A percentile compares a stretch with the other conserved stretches of the same genome.
Conservation (phyloP, 2,113 vertebrate species). For the Lagenorhynchus albirostris region DNA sequence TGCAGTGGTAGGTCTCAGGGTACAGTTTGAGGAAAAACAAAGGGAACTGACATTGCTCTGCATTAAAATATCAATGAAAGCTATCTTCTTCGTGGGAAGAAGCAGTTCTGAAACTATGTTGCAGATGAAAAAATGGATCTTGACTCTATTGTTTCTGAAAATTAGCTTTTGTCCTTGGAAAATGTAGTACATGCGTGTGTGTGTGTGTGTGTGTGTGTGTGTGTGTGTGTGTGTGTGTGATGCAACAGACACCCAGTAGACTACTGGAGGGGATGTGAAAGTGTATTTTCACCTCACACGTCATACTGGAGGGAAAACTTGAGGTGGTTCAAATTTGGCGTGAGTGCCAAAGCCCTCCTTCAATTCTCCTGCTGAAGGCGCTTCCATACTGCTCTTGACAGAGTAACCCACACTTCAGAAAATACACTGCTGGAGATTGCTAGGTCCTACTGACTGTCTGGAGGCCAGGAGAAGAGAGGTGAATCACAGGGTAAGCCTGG, state of each 20-base stretch:
- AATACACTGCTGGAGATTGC: background rate
- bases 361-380: background rate
- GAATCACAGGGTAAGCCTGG: background rate
- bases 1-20: background rate
- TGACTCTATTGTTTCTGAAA: background rate
- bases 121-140: background rate
- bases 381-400: background rate
- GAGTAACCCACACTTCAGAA: background rate
- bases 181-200: background rate
- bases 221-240: background rate
- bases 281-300: background rate
- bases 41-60: background rate
- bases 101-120: background rate
- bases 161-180: background rate
- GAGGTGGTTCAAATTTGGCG: background rate
- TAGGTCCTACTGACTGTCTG: background rate
- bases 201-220: background rate
- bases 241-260: background rate
- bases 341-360: background rate
- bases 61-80: background rate
- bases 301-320: background rate
- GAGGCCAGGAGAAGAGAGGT: background rate
- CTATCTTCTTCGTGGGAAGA: background rate
- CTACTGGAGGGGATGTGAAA: background rate
- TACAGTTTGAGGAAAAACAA: background rate